A percentile compares a stretch with the other conserved stretches of the same genome.
Conservation (phyloP, 2,797 vertebrate genomes). For the Dipus sagitta region DNA sequence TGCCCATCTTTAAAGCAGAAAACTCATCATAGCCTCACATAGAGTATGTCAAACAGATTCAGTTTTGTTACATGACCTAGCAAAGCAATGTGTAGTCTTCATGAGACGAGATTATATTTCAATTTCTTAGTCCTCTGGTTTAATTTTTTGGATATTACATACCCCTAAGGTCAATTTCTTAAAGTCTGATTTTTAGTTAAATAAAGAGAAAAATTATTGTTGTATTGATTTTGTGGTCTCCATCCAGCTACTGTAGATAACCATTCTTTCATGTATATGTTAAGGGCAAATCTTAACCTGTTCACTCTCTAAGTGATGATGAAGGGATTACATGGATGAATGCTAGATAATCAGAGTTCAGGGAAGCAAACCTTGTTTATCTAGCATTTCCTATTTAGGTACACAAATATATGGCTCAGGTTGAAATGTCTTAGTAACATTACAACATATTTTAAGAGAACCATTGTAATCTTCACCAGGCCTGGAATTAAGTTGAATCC, state of each 20-base stretch:
- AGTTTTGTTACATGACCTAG: neutral
- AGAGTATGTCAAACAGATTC: slow-evolving; percentile 33
- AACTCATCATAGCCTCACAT: slow-evolving; percentile 33
- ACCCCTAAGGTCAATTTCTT: neutral
- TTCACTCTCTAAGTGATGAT: slow-evolving; percentile 76
- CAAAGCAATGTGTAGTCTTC: slow-evolving; percentile 16
- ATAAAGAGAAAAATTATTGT: neutral
- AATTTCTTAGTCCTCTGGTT: neutral
- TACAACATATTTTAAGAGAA: slow-evolving; percentile 63
- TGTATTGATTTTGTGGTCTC: slow-evolving; percentile 5
- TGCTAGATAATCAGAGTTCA: slow-evolving; percentile 71
- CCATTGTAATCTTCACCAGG: slow-evolving; percentile 66
- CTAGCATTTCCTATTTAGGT: slow-evolving; percentile 58
- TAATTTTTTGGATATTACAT: neutral
- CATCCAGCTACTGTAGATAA: slow-evolving; percentile 69
- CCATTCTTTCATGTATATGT: slow-evolving; percentile 67
- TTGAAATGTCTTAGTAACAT: slow-evolving; percentile 77
- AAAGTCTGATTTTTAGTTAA: slow-evolving; percentile 16
- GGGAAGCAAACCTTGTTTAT: slow-evolving; percentile 42
- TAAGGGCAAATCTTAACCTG: slow-evolving; percentile 55
- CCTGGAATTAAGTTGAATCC: slow-evolving; percentile 71
- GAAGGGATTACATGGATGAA: slow-evolving; percentile 72
- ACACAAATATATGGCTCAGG: slow-evolving; percentile 75
- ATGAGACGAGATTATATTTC: slow-evolving; percentile 1
- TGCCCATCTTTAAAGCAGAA: slow-evolving; percentile 53